phyloP scores from a whole-genome alignment of 2,113 vertebrate genomes.

The Poicephalus meyeri region DNA sequence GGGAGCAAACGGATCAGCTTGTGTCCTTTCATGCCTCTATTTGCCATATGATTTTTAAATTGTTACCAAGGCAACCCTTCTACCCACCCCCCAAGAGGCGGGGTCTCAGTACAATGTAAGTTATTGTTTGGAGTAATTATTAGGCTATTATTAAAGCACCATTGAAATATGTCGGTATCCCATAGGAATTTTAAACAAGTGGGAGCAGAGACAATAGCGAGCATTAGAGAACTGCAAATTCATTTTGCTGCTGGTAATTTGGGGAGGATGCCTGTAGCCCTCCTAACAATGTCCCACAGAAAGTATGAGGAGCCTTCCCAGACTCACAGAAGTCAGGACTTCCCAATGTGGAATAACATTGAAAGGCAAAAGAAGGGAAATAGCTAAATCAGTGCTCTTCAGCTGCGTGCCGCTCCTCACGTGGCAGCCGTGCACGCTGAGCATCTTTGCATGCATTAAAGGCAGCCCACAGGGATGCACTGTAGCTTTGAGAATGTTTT shows the following conservation, averaged over 20 bases:
- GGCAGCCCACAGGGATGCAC: background rate
- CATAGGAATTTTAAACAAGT: slow-evolving; percentile 33
- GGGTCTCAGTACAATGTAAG: slow-evolving; percentile 28
- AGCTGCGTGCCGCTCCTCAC: background rate
- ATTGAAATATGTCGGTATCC: slow-evolving; percentile 18
- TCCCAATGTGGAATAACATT: background rate
- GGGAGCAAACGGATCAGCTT: background rate
- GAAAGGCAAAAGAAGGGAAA: background rate
- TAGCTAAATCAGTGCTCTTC: fast-evolving
- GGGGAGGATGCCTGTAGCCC: background rate
- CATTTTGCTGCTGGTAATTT: background rate
- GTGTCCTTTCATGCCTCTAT: slow-evolving; percentile 2
- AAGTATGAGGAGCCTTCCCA: background rate
- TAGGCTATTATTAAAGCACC: slow-evolving; percentile 60
- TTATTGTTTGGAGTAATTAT: slow-evolving; percentile 63
- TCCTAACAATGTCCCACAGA: background rate
- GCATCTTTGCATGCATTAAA: background rate
- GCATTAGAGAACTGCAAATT: background rate
- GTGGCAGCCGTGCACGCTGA: fast-evolving
- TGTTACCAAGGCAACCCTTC: slow-evolving; percentile 60
- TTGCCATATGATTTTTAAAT: background rate
- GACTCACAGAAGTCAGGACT: background rate
- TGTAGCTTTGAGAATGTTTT: background rate
- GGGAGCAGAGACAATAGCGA: slow-evolving; percentile 4
- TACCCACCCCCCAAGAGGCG: background rate